Conservation (phyloP, 2,888 invertebrate species). For the Epirrhoe tristata region DNA sequence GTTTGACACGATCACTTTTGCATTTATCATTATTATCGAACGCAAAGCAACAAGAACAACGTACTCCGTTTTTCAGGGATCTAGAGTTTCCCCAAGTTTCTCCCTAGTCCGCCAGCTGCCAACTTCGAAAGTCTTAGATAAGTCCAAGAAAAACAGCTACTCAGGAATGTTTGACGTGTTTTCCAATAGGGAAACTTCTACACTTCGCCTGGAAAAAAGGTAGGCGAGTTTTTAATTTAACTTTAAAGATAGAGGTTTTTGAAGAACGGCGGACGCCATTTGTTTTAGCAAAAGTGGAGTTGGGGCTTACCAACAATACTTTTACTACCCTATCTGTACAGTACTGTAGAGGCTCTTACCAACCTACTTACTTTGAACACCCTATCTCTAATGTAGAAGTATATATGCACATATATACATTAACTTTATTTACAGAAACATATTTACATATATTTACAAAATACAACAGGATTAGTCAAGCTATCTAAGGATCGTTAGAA, state of each 20-base stretch:
- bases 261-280: neutral
- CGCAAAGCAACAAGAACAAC: neutral
- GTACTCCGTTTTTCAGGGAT: neutral
- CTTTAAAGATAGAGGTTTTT: constrained; percentile 36
- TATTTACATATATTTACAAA: too few species aligned
- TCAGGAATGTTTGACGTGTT: constrained; percentile 46
- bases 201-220: constrained; percentile 40
- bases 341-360: too few species aligned
- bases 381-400: too few species aligned
- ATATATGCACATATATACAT: too few species aligned
- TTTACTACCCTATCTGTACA: too few species aligned
- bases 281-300: neutral
- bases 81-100: constrained; percentile 10
- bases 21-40: too few species aligned
- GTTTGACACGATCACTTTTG: too few species aligned
- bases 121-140: constrained; percentile 42
- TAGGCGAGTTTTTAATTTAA: constrained; percentile 48
- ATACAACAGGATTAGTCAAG: too few species aligned
- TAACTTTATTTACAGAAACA: too few species aligned
- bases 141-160: constrained; percentile 44
- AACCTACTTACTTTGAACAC: too few species aligned
- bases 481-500: too few species aligned
- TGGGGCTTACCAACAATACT: neutral
- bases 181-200: constrained; percentile 42
- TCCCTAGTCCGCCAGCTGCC: constrained; percentile 24